Conservation (phyloP, 1,140 invertebrate genomes). For the Papilio dardanus region DNA sequence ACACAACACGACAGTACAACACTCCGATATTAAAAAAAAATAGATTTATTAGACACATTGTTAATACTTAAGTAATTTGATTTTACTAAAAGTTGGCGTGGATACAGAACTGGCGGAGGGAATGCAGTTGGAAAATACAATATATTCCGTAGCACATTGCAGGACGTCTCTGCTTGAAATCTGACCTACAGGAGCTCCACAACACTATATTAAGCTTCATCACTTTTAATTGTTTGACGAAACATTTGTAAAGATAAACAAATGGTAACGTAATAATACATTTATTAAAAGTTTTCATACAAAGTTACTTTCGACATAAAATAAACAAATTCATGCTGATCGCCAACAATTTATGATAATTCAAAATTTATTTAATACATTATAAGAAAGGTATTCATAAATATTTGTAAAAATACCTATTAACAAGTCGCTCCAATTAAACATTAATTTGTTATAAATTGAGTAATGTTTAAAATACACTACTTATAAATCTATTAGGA, state of each 20-base stretch:
- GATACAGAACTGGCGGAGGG: no score
- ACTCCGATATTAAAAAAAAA: no score
- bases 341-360: constrained; percentile 22
- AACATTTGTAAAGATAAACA: not conserved
- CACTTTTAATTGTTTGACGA: not conserved
- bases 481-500: not conserved
- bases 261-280: constrained; percentile 12
- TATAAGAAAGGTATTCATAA: not conserved
- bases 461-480: constrained; percentile 16
- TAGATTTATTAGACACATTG: no score
- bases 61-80: no score
- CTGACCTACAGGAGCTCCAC: no score
- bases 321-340: not conserved
- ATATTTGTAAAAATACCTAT: not conserved
- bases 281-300: constrained; percentile 19
- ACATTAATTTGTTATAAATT: constrained; percentile 8
- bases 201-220: no score
- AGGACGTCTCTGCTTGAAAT: no score
- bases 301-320: constrained; percentile 1
- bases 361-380: constrained; percentile 17
- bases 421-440: not conserved
- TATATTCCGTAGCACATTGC: no score
- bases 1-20: no score
- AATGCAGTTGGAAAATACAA: no score
- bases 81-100: no score